phyloP scores from a whole-genome alignment of 2,888 invertebrate species.

The Nysson spinosus region DNA sequence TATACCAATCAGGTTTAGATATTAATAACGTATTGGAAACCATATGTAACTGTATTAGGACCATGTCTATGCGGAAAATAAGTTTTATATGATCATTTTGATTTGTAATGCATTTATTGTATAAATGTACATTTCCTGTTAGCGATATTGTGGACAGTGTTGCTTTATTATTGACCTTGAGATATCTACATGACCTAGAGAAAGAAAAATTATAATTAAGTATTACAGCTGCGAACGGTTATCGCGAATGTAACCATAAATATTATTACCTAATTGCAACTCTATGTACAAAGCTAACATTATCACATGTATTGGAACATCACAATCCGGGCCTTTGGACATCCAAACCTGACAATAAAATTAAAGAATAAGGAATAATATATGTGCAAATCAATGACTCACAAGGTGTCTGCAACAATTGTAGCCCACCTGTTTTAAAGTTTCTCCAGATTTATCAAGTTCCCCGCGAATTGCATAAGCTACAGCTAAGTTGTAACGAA shows the following conservation, averaged over 20 bases:
- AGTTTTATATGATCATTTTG: conserved; percentile 16
- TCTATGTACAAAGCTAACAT: conserved; percentile 84
- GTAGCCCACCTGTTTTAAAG: conserved; percentile 77
- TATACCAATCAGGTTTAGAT: no score
- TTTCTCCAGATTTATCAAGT: conserved; percentile 82
- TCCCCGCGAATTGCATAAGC: conserved; percentile 87
- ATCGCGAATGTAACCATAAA: no score
- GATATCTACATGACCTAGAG: conserved; percentile 80
- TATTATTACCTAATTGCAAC: conserved; percentile 81
- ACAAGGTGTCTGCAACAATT: no score
- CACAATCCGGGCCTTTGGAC: conserved; percentile 77
- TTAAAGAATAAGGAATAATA: background rate
- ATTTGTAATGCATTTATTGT: background rate
- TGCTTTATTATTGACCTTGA: conserved; percentile 82
- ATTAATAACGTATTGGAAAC: no score
- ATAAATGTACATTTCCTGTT: conserved; percentile 31
- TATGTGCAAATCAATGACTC: background rate
- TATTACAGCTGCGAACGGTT: no score
- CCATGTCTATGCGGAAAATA: no score
- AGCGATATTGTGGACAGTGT: conserved; percentile 79
- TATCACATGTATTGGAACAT: conserved; percentile 82
- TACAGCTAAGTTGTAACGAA: conserved; percentile 88
- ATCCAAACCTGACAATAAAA: conserved; percentile 78
- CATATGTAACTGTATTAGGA: no score
- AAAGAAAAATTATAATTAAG: conserved; percentile 23